These are phyloP conservation scores for Syngnathus acus DNA, from an alignment of 2,797 vertebrate genomes.

Conservation along the genomic window DNA sequence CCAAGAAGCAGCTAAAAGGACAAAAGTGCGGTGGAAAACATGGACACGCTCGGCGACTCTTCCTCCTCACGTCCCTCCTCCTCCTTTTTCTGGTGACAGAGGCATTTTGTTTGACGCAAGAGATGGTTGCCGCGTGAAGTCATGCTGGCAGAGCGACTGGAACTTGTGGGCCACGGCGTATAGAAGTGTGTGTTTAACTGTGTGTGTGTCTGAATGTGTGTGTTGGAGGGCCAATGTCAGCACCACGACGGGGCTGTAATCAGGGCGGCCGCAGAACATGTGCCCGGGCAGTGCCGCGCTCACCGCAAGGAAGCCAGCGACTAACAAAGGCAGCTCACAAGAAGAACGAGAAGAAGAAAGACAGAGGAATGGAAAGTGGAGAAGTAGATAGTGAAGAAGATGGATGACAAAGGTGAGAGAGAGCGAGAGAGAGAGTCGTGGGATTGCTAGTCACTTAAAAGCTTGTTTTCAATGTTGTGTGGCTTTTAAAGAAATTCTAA, in stretches of 20 bases:
- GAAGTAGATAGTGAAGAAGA: slow-evolving; percentile 2
- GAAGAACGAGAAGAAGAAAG: slow-evolving; percentile 9
- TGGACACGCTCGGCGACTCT: slow-evolving; percentile 29
- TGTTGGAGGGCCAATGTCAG: slow-evolving; percentile 70
- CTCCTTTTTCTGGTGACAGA: slow-evolving; percentile 74
- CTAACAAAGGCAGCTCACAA: slow-evolving; percentile 54
- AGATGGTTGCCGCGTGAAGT: slow-evolving; percentile 72
- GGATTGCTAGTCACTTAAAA: not conserved
- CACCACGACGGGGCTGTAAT: slow-evolving; percentile 72
- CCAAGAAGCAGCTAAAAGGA: slow-evolving; percentile 68
- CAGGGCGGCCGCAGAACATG: slow-evolving; percentile 68
- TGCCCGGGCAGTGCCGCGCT: slow-evolving; percentile 61
- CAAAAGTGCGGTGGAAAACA: slow-evolving; percentile 66
- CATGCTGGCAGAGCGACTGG: slow-evolving; percentile 69
- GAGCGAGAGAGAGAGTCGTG: too few relatives aligned
- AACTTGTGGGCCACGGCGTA: slow-evolving; percentile 50
- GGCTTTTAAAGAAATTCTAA: not conserved
- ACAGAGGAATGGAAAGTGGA: slow-evolving; percentile 23
- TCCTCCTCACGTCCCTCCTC: slow-evolving; percentile 11
- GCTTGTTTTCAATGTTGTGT: not conserved
- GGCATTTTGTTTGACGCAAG: slow-evolving; percentile 74
- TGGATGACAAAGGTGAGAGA: too few relatives aligned
- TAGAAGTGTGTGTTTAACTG: slow-evolving; percentile 48
- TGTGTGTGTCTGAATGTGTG: slow-evolving; percentile 57
- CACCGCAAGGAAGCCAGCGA: slow-evolving; percentile 60